Evolutionary conservation across 1,140 invertebrate species (phyloP).

Genomic region (Zaprionus ornatus): DNA sequence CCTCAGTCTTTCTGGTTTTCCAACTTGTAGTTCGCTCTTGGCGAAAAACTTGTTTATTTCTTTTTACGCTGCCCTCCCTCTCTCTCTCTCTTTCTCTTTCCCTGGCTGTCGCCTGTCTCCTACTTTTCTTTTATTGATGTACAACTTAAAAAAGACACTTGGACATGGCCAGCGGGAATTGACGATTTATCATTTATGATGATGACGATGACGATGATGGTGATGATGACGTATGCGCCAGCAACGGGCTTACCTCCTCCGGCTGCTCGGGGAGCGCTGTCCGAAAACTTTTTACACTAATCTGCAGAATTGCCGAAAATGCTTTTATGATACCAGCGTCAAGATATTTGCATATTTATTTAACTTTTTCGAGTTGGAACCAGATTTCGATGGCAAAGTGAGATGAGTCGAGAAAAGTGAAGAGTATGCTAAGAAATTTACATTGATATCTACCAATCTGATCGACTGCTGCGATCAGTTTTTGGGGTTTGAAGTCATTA

Average conservation of each 20-base stretch:
- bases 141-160: slow-evolving; percentile 47
- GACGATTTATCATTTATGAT: slow-evolving; percentile 71
- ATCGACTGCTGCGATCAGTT: no score
- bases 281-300: slow-evolving; percentile 47
- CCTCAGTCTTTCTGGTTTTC: slow-evolving; percentile 7
- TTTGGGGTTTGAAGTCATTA: no score
- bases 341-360: slow-evolving; percentile 60
- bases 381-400: slow-evolving; percentile 3
- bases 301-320: slow-evolving; percentile 42
- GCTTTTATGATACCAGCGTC: slow-evolving; percentile 40
- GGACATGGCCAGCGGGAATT: slow-evolving; percentile 61
- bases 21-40: slow-evolving; percentile 38
- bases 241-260: slow-evolving; percentile 23
- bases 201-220: slow-evolving; percentile 34
- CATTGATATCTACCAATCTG: no score
- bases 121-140: slow-evolving; percentile 44
- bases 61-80: not conserved
- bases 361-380: slow-evolving; percentile 3
- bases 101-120: slow-evolving; percentile 11
- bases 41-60: slow-evolving; percentile 57
- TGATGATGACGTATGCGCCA: slow-evolving; percentile 38
- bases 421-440: not conserved
- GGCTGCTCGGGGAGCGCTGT: slow-evolving; percentile 23
- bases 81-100: not conserved
- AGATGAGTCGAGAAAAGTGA: slow-evolving; percentile 5